Base-by-base conservation (phyloP, 2,797 vertebrate species). In the Cygnus olor region DNA sequence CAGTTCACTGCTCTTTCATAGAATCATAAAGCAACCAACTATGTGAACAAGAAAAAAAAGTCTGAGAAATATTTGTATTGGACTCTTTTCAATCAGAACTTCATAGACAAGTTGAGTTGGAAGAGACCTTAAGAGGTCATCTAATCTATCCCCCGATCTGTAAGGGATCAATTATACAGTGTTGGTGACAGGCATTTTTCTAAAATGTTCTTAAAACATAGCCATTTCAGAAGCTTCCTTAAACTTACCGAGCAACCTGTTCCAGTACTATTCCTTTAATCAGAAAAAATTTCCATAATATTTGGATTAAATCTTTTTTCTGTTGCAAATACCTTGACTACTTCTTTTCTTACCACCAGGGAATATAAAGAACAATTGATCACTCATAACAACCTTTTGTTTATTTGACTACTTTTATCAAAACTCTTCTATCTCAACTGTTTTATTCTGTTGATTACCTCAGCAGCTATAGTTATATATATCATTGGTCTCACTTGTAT, bases 11-110 rank as follows among this genome's bases (percentile, higher is more conserved):
- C 49, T 71, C 25, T 92, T 92, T 91, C 77, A 81, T 0, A 76
- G 80, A 92, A 85, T 51, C 45, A 73, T 92, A 83, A 93, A 95
- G 24, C 76, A 88, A 92, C 60, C 22, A 90, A 89, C 68, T 61
- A 89, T 3, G 10, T 40, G 54, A 94, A 85, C 18, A 89, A 77
- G 28, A 84, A 77, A 60, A 66, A 66, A 58, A 91, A 49, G 11
- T 38, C 51, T 54, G 42, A 51, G 51, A 80, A 80, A 78, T 80
- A 74, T 80, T 92, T 87, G 14, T 65, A 22, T 34, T 78, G 28
- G 34, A 14, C 4, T 83, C 25, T 80, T 93, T 72, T 80, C 45
- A 65, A 12, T 78, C 22, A 80, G 64, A 91, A 61, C 20, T 64
- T 91, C 22, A 24, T 60, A 38, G 36, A 74, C 24, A 80, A 49